phyloP scores from a whole-genome alignment of 2,113 vertebrate species.

The Hystrix cristata region DNA sequence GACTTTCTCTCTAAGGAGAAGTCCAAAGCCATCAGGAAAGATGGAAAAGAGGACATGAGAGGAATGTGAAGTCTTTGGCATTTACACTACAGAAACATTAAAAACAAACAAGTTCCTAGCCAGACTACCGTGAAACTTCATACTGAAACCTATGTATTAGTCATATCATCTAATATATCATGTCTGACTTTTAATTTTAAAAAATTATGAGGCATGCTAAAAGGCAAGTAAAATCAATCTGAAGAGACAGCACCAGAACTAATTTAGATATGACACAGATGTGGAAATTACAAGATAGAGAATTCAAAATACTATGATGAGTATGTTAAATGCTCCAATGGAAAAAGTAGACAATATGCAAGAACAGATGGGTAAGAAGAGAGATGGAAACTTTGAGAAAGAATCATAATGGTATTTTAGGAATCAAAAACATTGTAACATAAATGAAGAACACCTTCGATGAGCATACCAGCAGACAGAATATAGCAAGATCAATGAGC shows the following conservation, averaged over 20 bases:
- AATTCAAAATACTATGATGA: constrained; percentile 26
- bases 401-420: neutral
- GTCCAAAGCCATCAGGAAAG: neutral
- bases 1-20: neutral
- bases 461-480: neutral
- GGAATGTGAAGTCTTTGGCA: neutral
- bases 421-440: neutral
- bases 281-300: neutral
- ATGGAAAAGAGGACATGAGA: neutral
- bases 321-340: neutral
- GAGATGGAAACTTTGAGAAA: neutral
- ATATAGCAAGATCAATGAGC: neutral
- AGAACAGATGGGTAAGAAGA: neutral
- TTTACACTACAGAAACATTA: neutral
- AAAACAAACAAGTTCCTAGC: neutral
- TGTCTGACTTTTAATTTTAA: neutral
- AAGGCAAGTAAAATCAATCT: neutral
- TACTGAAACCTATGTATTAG: neutral
- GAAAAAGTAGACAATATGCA: neutral
- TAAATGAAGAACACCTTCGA: neutral
- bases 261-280: neutral
- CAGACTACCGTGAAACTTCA: neutral
- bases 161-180: neutral
- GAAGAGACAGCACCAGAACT: neutral
- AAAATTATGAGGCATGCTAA: neutral